Evolutionary conservation across 2,888 invertebrate genomes (phyloP), one percentile per base, ranked within the genome.

Genomic region (Trimorus sp.): DNA sequence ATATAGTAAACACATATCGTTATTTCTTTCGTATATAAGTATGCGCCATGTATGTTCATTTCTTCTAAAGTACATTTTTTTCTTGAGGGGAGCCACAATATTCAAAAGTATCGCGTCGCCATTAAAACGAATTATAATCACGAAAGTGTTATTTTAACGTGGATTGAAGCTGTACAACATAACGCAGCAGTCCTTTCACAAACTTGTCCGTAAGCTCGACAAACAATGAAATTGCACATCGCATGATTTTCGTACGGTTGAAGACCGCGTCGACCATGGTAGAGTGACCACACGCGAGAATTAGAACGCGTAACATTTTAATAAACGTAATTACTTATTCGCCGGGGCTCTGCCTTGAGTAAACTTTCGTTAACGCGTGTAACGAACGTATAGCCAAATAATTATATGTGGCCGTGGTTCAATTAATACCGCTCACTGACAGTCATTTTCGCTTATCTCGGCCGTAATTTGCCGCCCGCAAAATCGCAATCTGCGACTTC

Each of bases 261-360:
- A 62, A 63, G 70, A 58, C 70, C 58, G 40, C 54, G 54, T 59
- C 49, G 58, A 84, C 78, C 59, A 87, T 83, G 87, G 84, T 87
- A 86, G 84, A 86, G 83, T 85, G 87, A 73, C 70, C 83, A 80
- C 87, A 89, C 88, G 88, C 87, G 86, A 88, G 86, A 91, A 91
- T 89, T 90, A 90, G 91, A 90, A 91, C 89, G 90, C 91, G 91
- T 91, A 91, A 91, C 90, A 89, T 91, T 91, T 91, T 91, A 91
- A 91, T 91, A 91, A 91, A 89, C 88, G 88, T 88, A 90, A 91
- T 91, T 91, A 91, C 84, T 87, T 82, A 85, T 85, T 84, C 84
- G 83, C 66, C 84, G 83, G 82, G 85, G 78, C 87, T 87, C 59
- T 66, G 16, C 45, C 66, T 63, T 66, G 66, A 66, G 62, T 54